Conservation (phyloP, 1,140 invertebrate species). For the Musca vetustissima region DNA sequence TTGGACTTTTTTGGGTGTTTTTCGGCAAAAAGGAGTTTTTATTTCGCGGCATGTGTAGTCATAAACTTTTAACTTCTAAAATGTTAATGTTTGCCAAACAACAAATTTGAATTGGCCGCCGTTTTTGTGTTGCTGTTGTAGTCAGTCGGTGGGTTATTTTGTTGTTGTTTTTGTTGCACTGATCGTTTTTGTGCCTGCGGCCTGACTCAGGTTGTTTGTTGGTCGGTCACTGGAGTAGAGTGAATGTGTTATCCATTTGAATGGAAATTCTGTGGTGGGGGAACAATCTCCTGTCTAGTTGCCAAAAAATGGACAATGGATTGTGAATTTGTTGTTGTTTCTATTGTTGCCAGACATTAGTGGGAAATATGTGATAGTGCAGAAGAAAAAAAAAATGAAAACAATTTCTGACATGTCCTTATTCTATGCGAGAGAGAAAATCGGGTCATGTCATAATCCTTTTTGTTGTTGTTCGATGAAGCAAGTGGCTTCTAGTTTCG, state of each 20-base stretch:
- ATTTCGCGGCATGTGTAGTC: neutral
- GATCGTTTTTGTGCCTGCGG: slow-evolving; percentile 9
- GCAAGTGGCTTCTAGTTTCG: too few species aligned
- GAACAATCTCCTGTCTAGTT: too few species aligned
- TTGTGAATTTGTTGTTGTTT: too few species aligned
- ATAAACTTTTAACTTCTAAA: slow-evolving; percentile 21
- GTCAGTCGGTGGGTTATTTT: neutral
- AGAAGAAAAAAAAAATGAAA: too few species aligned
- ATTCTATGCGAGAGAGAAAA: too few species aligned
- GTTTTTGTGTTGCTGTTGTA: slow-evolving; percentile 1
- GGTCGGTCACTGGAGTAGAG: slow-evolving; percentile 22
- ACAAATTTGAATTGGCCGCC: slow-evolving; percentile 24
- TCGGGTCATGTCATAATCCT: too few species aligned
- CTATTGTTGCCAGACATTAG: too few species aligned
- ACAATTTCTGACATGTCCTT: too few species aligned
- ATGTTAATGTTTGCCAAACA: slow-evolving; percentile 22
- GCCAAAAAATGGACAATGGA: too few species aligned
- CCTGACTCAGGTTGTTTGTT: slow-evolving; percentile 16
- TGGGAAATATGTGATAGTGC: too few species aligned
- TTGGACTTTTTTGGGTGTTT: neutral
- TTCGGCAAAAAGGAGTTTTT: neutral
- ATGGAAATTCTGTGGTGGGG: too few species aligned
- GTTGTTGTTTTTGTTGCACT: neutral
- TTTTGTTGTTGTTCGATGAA: too few species aligned
- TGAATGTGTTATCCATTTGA: slow-evolving; percentile 13